Conservation (phyloP, 2,113 vertebrate species). For the Polyodon spathula region DNA sequence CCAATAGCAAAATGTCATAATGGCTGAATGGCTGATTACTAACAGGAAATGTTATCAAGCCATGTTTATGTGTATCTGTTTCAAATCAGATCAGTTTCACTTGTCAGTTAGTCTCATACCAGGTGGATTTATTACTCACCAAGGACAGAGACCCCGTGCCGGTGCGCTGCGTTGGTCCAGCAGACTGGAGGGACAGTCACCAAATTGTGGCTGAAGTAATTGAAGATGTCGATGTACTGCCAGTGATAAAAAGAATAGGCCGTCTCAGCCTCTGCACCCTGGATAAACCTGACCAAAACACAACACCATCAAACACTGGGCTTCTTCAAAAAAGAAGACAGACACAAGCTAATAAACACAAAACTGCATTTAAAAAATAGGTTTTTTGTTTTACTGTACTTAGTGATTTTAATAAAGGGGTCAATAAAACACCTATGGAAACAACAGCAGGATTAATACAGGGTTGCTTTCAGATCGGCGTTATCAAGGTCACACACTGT, state of each 20-base stretch:
- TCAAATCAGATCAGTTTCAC: no score
- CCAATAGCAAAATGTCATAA: no score
- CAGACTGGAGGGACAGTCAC: slow-evolving; percentile 81
- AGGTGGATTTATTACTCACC: no score
- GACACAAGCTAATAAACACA: neutral
- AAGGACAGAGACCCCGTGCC: slow-evolving; percentile 54
- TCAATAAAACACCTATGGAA: no score
- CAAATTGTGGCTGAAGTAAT: slow-evolving; percentile 84
- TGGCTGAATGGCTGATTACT: no score
- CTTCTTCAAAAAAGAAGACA: neutral
- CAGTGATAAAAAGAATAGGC: slow-evolving; percentile 94
- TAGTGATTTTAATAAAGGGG: no score
- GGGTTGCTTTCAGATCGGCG: neutral
- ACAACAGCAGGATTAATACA: neutral
- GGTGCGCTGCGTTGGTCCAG: slow-evolving; percentile 75
- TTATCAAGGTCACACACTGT: neutral
- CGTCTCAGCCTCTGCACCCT: slow-evolving; percentile 54
- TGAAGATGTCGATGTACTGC: slow-evolving; percentile 82
- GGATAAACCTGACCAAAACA: slow-evolving; percentile 70
- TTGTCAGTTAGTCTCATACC: no score
- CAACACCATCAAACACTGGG: neutral
- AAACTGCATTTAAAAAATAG: neutral
- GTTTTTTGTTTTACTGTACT: no score
- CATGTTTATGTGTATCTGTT: no score
- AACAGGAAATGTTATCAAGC: no score